Conservation (phyloP, 2,113 vertebrate genomes). For the Daubentonia madagascariensis region DNA sequence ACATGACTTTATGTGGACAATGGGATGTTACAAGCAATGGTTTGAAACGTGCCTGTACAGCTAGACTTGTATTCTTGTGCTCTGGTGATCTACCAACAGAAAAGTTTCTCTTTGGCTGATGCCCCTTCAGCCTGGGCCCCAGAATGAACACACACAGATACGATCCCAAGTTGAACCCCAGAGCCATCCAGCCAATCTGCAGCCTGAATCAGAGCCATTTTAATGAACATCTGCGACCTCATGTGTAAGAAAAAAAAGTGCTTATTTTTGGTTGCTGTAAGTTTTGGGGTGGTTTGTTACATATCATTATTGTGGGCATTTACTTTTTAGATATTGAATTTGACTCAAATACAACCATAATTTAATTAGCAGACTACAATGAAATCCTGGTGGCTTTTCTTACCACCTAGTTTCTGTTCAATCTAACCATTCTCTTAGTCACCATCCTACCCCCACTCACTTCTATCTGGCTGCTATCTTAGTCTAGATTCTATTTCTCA, state of each 20-base stretch:
- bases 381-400: neutral
- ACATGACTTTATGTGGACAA: neutral
- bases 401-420: neutral
- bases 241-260: neutral
- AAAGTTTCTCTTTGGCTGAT: neutral
- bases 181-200: neutral
- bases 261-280: neutral
- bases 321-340: conserved; percentile 2
- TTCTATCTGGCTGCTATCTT: neutral
- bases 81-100: neutral
- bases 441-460: neutral
- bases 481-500: neutral
- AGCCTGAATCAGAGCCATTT: neutral
- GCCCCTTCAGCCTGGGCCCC: neutral
- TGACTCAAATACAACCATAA: neutral
- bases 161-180: neutral
- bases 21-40: neutral
- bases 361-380: neutral
- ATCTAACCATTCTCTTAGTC: neutral
- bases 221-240: neutral
- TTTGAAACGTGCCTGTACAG: neutral
- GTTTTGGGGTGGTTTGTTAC: neutral
- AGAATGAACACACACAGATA: neutral
- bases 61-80: neutral
- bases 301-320: neutral